Evolutionary conservation across 35 echinoderm and acorn worm genomes (phyloP), one percentile per base, ranked within the genome.

Genomic region (Lytechinus pictus): DNA sequence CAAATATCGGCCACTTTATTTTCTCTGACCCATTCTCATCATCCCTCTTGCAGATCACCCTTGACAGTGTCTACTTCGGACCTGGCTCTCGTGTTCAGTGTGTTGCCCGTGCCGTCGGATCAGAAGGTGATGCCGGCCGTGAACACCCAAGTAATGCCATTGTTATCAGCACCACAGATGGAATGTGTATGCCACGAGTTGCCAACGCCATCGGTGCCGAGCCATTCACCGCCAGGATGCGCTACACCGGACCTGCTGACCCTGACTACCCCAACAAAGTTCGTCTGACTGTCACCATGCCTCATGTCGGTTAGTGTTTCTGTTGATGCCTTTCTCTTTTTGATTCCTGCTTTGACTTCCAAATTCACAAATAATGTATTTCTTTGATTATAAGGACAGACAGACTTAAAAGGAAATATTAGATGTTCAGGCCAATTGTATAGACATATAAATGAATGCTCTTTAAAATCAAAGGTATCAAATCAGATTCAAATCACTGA

Each of bases 21-120:
- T 52, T 14, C 52, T 54, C 52, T 14, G 28, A 11, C 27, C 33
- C 33, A 44, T 44, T 44, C 33, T 44, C 33, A 44, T 44, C 33
- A 44, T 96, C 33, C 19, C n/a, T 28, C 54, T 55, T 57, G 9
- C 79, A 99, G 98, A 94, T 99, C 94, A 99, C 98, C 29, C 96
- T 99, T 28, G 98, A 99, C 95, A 99, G 98, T 89, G 96, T 99
- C 95, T 99, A 99, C 96, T 99, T 98, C 54, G 98, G 97, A 54
- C 97, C 98, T 27, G 98, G 96, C 28, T 98, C 98, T 54, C 95
- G 98, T 55, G 95, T 99, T 27, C 96, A 97, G 92, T 99, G 98
- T 57, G 94, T 95, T 9, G 98, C 98, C 54, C 97, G 98, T 61
- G 97, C 98, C 27, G 96, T 99, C 27, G 96, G 96, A 54, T 95